Evolutionary conservation across 2,113 vertebrate genomes (phyloP), one percentile per base, ranked within the genome.

Genomic region (Donacobius atricapilla): DNA sequence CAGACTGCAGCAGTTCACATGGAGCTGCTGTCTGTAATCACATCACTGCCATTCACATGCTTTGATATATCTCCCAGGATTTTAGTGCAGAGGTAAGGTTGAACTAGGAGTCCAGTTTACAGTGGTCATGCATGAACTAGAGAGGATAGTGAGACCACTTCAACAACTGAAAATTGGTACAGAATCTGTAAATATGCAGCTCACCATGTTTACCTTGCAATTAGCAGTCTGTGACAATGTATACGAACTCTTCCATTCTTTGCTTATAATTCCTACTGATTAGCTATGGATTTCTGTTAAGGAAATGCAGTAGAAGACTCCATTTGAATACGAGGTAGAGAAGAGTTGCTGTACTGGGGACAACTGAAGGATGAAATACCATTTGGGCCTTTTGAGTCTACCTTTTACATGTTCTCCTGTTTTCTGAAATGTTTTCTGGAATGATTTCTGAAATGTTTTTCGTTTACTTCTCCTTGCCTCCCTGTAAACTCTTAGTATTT

Each of bases 11-110:
- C 31, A 25, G 35, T 16, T 75, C 0, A 0, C 24, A n/a, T 30
- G n/a, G 42, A 56, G 10, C 8, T 75, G 20, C 16, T 56, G 15
- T 3, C 42, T 40, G 23, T 19, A 84, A n/a, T 28, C 58, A 10
- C 1, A 0, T 56, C 1, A 2, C 13, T 65, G 30, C 28, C 24
- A 21, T 40, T 65, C 30, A 24, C 16, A 9, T 21, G 24, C 30
- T 30, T 40, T 30, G 30, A 28, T 0, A 1, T 13, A 13, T 30
- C 7, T 73, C 64, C n/a, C 21, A 44, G 8, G 12, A 51, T 57
- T 39, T 80, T 79, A 33, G 21, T 11, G 54, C 6, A 80, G 53
- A 80, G 11, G 5, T 40, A 28, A 75, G 3, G 8, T 2, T 48
- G 51, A 91, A 28, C 9, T 30, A 58, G 7, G 22, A 92, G 51